Percentiles rank a stretch among this genome's conserved stretches.
phyloP scores from a whole-genome alignment of 1,140 invertebrate species.

The Papilio xuthus region DNA sequence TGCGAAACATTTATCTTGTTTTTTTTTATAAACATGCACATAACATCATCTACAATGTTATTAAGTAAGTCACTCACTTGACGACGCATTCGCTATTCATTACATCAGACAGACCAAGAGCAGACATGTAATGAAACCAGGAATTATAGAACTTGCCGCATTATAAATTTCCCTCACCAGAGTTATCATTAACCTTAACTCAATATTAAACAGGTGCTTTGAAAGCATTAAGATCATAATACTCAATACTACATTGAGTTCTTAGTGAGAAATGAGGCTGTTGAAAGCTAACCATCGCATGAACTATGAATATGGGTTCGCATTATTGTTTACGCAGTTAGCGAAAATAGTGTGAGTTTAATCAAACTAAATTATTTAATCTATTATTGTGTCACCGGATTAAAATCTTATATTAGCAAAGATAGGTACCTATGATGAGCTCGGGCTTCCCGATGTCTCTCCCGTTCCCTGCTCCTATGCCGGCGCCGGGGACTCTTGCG shows the following conservation, averaged over 20 bases:
- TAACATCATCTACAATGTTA: not conserved
- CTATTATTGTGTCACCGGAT: not conserved
- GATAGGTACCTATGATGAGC: slow-evolving; percentile 47
- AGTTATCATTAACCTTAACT: not conserved
- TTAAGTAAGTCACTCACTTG: slow-evolving; percentile 8
- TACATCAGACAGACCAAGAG: not conserved
- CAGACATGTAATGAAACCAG: slow-evolving; percentile 10
- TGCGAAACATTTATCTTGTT: not conserved
- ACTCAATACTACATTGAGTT: too few species aligned
- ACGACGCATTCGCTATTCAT: not conserved
- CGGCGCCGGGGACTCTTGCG: slow-evolving; percentile 56
- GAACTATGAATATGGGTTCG: too few species aligned
- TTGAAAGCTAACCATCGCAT: not conserved
- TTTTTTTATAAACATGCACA: not conserved
- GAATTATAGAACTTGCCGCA: not conserved
- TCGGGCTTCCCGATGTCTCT: slow-evolving; percentile 54
- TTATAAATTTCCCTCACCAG: not conserved
- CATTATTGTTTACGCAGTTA: too few species aligned
- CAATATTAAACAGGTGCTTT: too few species aligned
- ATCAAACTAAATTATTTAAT: not conserved
- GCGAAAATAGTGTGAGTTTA: not conserved
- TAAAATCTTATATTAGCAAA: not conserved
- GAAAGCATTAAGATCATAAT: too few species aligned
- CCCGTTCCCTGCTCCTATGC: slow-evolving; percentile 53
- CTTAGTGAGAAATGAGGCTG: too few species aligned